A percentile compares a stretch with the other conserved stretches of the same genome.
Conservation (phyloP, 30 jellyfish, hydroid and myxozoan species). For the Nemopilema nomurai region DNA sequence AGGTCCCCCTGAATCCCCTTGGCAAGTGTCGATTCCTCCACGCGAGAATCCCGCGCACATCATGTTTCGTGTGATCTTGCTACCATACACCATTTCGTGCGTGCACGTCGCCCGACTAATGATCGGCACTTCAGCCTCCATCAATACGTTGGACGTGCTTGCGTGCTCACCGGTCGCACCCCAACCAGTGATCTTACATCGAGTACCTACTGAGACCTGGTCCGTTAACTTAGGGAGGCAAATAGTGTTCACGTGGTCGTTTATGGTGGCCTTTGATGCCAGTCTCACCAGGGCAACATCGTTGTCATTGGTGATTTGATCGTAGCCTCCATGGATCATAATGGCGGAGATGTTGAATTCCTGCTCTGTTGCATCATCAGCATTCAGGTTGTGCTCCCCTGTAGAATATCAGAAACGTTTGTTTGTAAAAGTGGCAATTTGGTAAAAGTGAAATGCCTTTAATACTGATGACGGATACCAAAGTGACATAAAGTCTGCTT, state of each 20-base stretch:
- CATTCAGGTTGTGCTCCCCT: constrained; percentile 68
- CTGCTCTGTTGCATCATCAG: constrained; percentile 66
- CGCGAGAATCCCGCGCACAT: constrained; percentile 91
- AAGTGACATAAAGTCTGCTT: too few species aligned
- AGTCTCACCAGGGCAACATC: constrained; percentile 82
- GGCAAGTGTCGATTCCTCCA: constrained; percentile 79
- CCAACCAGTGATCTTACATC: constrained; percentile 93
- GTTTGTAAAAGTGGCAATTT: too few species aligned
- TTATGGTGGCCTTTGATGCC: constrained; percentile 62
- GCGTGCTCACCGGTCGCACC: constrained; percentile 76
- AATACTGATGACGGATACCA: too few species aligned
- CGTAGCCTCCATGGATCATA: constrained; percentile 63
- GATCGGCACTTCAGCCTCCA: constrained; percentile 87
- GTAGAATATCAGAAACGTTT: neutral
- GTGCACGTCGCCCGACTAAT: constrained; percentile 64
- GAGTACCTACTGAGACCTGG: constrained; percentile 60
- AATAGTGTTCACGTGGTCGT: constrained; percentile 78
- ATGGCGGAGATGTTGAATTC: constrained; percentile 51
- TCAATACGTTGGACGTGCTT: constrained; percentile 61
- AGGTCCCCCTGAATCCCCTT: constrained; percentile 98
- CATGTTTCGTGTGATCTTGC: constrained; percentile 77
- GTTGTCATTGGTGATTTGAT: constrained; percentile 74
- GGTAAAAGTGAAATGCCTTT: too few species aligned
- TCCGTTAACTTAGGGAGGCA: constrained; percentile 76
- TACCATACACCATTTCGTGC: constrained; percentile 65